Evolutionary conservation across 2,113 vertebrate genomes (phyloP).

Genomic region (Gambusia affinis): DNA sequence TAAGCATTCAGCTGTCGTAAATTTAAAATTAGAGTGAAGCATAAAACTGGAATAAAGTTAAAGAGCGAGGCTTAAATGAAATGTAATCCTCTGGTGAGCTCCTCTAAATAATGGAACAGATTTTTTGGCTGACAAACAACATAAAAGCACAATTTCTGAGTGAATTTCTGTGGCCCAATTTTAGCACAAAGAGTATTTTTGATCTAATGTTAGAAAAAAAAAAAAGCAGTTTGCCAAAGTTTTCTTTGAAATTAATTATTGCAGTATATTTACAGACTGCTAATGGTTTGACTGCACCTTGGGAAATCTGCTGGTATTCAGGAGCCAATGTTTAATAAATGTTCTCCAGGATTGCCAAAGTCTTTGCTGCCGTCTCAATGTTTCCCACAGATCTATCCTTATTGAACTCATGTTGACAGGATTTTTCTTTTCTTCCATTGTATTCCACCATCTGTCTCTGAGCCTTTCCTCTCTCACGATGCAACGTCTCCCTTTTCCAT

Average conservation of each 20-base stretch:
- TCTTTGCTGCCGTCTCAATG: conserved; percentile 7
- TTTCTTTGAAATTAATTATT: not conserved
- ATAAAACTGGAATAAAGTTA: not conserved
- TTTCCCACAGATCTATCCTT: not conserved
- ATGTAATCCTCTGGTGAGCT: not conserved
- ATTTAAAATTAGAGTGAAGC: not conserved
- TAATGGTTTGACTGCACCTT: not conserved
- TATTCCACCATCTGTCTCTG: not conserved
- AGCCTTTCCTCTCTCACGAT: not conserved
- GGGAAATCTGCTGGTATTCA: not conserved
- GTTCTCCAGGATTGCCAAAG: not conserved
- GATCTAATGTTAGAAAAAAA: not conserved
- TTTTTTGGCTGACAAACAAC: not conserved
- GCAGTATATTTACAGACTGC: not conserved
- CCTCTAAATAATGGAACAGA: not conserved
- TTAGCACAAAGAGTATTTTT: not conserved
- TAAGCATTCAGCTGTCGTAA: not conserved
- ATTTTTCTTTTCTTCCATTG: conserved; percentile 2
- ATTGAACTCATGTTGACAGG: not conserved
- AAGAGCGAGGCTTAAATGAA: not conserved
- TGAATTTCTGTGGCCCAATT: not conserved
- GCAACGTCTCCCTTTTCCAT: not conserved
- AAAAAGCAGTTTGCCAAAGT: not conserved
- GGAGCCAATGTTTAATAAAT: not conserved
- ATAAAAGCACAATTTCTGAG: too few species aligned